Percentiles rank a stretch among this genome's conserved stretches.
phyloP scores from a whole-genome alignment of 2,113 vertebrate species.

The Antigone vipio region DNA sequence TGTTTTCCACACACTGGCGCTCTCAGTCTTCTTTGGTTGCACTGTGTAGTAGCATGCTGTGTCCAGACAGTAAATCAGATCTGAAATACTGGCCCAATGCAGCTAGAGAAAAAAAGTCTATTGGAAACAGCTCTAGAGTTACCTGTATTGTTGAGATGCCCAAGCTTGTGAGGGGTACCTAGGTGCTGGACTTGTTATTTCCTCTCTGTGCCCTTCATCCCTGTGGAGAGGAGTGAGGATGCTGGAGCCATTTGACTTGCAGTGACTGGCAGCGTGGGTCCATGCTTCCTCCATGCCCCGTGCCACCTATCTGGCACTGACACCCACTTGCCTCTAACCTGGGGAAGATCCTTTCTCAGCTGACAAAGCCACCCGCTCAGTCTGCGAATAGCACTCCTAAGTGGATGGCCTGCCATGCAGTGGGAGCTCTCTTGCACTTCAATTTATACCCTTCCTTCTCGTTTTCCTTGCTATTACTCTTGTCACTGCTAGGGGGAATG shows the following conservation, averaged over 20 bases:
- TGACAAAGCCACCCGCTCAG: neutral
- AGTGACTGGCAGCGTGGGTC: neutral
- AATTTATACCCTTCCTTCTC: neutral
- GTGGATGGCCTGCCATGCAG: neutral
- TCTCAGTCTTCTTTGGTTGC: neutral
- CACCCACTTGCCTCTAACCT: neutral
- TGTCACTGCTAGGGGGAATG: neutral
- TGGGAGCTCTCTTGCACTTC: neutral
- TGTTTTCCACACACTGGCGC: conserved; percentile 13
- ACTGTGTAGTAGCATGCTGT: neutral
- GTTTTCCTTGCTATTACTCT: neutral
- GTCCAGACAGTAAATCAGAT: neutral
- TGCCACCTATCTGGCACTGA: neutral
- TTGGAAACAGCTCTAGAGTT: neutral
- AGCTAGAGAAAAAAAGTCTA: neutral
- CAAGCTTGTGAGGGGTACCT: neutral
- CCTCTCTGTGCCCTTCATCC: neutral
- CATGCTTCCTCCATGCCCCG: accelerated
- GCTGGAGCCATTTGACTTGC: neutral
- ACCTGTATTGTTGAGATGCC: neutral
- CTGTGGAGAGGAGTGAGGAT: neutral
- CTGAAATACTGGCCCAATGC: neutral
- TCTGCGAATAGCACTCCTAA: neutral
- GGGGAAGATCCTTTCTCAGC: neutral
- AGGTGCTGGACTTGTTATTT: neutral